Percentiles rank a stretch among this genome's conserved stretches.
These are phyloP conservation scores for Drosophila insularis DNA, from an alignment of 1,140 invertebrate species.

Conservation along the genomic window DNA sequence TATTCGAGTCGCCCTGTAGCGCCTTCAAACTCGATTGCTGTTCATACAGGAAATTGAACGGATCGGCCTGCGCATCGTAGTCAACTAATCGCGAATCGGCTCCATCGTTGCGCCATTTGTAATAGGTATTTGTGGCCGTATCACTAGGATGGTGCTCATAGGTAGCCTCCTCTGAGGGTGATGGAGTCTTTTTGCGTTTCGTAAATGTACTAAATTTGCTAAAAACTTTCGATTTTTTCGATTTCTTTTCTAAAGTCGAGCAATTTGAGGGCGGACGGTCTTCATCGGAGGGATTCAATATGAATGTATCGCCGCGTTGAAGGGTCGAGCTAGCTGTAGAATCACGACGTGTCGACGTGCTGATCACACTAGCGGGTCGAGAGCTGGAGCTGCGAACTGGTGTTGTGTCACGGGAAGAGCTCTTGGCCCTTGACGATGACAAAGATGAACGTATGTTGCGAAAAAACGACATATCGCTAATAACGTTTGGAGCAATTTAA, in stretches of 20 bases:
- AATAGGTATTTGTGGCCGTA: slow-evolving; percentile 77
- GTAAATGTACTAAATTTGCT: slow-evolving; percentile 80
- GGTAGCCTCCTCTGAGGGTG: slow-evolving; percentile 58
- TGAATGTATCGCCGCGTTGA: slow-evolving; percentile 77
- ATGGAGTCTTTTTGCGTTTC: slow-evolving; percentile 75
- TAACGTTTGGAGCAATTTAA: slow-evolving; percentile 22
- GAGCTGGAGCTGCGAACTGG: slow-evolving; percentile 62
- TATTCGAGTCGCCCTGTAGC: slow-evolving; percentile 15
- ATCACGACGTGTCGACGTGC: slow-evolving; percentile 49
- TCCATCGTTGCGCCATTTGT: slow-evolving; percentile 76
- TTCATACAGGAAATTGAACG: slow-evolving; percentile 79
- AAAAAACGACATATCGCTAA: slow-evolving; percentile 74
- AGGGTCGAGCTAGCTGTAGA: slow-evolving; percentile 63
- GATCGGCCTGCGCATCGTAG: slow-evolving; percentile 75
- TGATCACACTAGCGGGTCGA: slow-evolving; percentile 69
- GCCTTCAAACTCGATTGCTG: slow-evolving; percentile 64
- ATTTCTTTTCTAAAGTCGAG: slow-evolving; percentile 74
- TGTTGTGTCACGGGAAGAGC: slow-evolving; percentile 74
- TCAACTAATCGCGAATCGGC: slow-evolving; percentile 61
- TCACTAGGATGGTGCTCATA: slow-evolving; percentile 79
- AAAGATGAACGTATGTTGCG: slow-evolving; percentile 75
- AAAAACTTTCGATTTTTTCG: slow-evolving; percentile 77
- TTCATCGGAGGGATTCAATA: slow-evolving; percentile 60
- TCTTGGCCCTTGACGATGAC: slow-evolving; percentile 70
- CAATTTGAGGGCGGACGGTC: slow-evolving; percentile 50